Base-by-base conservation (phyloP, 1,140 invertebrate genomes). In the Eciton burchellii region DNA sequence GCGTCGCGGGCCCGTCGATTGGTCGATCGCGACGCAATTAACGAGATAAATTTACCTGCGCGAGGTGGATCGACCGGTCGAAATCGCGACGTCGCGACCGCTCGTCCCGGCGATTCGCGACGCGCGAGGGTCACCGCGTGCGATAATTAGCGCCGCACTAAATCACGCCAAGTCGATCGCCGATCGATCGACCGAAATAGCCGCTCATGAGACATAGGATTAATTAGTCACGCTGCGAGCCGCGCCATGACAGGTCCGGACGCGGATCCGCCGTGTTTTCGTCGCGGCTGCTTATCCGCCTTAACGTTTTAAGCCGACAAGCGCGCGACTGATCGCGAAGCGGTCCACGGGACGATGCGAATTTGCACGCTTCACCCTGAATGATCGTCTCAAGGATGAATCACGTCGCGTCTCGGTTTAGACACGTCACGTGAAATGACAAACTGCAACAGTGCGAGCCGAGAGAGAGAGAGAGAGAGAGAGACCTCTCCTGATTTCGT, bases 221-320 rank as follows among this genome's bases (percentile, higher is more conserved):
- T 60, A 86, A 89, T 88, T 86, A 89, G 88, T 88, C 73, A 84
- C 54, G 86, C 70, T 82, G 43, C 57, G 45, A 21, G 73, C 56
- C 43, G 54, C 57, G 62, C 45, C n/a, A 68, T 74, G 83, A 85
- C 83, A 73, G 68, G 73, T 19, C 43, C 59, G 29, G 56, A 19
- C 1, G n/a, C 26, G 49, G 35, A 35, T n/a, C 76, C 65, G 56
- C 41, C n/a, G 21, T 60, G 77, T 88, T 88, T 79, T 88, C 63
- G 87, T 88, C 87, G 83, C 86, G 87, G 79, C 87, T 88, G 86
- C 70, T 88, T 88, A 88, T 85, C 83, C 74, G 56, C 63, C 54
- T 72, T 45, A 70, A 83, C 72, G 79, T 62, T 74, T 88, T 88
- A 85, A 88, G 85, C 72, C 72, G 86, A 88, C 86, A 88, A 63